Evolutionary conservation across 2,888 invertebrate genomes (phyloP).

Genomic region (Tetrapedia diversipes): DNA sequence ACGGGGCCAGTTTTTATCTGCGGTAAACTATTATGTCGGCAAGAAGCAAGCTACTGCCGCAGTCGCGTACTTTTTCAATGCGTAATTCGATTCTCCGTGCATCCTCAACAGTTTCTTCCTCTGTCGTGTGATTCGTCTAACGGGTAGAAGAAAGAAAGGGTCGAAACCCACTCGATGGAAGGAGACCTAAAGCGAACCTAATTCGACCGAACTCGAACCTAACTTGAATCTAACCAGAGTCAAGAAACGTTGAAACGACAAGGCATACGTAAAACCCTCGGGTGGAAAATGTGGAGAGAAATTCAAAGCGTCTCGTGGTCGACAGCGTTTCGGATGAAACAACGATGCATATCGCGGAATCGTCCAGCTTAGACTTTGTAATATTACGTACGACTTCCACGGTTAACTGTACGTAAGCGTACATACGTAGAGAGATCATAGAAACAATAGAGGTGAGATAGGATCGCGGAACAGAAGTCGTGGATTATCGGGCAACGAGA

Average conservation of each 20-base stretch:
- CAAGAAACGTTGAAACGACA: not conserved
- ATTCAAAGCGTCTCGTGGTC: slow-evolving; percentile 34
- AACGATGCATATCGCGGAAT: slow-evolving; percentile 53
- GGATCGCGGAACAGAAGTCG: slow-evolving; percentile 70
- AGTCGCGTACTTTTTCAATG: not conserved
- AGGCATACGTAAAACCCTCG: slow-evolving; percentile 4
- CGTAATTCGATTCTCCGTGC: not conserved
- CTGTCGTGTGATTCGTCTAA: too few species aligned
- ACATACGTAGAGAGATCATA: too few species aligned
- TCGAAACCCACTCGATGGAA: not conserved
- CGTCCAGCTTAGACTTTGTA: slow-evolving; percentile 55
- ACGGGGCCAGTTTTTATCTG: slow-evolving; percentile 44
- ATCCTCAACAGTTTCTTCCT: not conserved
- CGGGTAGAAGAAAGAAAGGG: not conserved
- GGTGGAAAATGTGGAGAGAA: slow-evolving; percentile 35
- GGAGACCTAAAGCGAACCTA: too few species aligned
- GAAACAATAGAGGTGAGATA: slow-evolving; percentile 67
- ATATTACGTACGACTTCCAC: slow-evolving; percentile 54
- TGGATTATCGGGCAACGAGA: slow-evolving; percentile 67
- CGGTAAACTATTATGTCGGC: slow-evolving; percentile 31
- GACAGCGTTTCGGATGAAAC: slow-evolving; percentile 26
- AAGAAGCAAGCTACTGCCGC: slow-evolving; percentile 2
- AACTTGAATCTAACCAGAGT: too few species aligned
- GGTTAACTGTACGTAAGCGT: slow-evolving; percentile 56
- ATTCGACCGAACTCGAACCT: too few species aligned